Evolutionary conservation across 2,113 vertebrate genomes (phyloP).

Genomic region (Vidua macroura): DNA sequence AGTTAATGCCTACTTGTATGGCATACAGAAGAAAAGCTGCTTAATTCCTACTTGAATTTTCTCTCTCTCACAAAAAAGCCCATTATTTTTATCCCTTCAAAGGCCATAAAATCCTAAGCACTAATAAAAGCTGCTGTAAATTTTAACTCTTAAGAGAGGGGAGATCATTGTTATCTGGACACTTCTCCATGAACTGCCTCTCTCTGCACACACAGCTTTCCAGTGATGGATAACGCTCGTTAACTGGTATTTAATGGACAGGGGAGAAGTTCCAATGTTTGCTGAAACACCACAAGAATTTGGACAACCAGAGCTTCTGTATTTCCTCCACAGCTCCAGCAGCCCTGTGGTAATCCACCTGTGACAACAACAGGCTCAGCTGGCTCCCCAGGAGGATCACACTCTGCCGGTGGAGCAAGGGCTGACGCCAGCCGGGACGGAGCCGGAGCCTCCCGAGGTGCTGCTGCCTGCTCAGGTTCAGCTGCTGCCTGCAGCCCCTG

Average conservation of each 20-base stretch:
- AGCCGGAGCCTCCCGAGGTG: neutral
- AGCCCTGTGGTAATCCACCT: neutral
- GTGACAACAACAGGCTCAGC: neutral
- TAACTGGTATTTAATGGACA: rapidly evolving
- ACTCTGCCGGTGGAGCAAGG: neutral
- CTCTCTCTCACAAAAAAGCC: neutral
- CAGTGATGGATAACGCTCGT: rapidly evolving
- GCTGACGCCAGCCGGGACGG: neutral
- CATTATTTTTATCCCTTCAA: neutral
- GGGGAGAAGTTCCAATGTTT: neutral
- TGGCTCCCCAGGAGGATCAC: neutral
- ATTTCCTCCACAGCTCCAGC: neutral
- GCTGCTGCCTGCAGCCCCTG: slow-evolving; percentile 5
- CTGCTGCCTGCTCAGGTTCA: neutral
- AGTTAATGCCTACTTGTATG: neutral
- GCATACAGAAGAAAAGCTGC: neutral
- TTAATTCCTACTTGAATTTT: neutral
- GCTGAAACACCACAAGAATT: neutral
- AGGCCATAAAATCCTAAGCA: neutral
- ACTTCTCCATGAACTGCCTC: neutral
- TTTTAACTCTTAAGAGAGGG: neutral
- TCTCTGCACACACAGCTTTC: neutral
- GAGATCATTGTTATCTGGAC: neutral
- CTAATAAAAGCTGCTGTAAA: neutral
- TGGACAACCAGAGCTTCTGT: neutral